Conservation (phyloP, 2,797 vertebrate species). For the Gymnocypris eckloni region DNA sequence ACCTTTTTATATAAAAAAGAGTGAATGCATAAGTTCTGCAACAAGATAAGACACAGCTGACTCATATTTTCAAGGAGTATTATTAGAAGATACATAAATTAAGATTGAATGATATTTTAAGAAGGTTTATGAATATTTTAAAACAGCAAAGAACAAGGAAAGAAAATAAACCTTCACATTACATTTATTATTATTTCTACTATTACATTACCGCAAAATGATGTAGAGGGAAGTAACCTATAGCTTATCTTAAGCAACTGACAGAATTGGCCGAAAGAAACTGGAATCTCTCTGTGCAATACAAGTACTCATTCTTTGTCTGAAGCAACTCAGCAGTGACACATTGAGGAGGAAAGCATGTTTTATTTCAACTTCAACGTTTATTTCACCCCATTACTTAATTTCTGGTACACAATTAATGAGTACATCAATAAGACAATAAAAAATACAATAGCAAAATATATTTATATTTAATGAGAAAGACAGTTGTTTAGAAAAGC, state of each 20-base stretch:
- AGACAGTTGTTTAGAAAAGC: neutral
- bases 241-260: neutral
- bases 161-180: neutral
- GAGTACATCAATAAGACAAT: neutral
- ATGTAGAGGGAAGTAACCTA: neutral
- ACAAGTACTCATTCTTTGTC: conserved; percentile 4
- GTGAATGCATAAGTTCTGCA: neutral
- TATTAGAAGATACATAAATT: neutral
- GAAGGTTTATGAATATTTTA: neutral
- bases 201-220: neutral
- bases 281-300: neutral
- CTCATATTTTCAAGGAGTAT: neutral
- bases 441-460: conserved; percentile 22
- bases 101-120: neutral
- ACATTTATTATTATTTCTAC: neutral
- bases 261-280: conserved; percentile 1
- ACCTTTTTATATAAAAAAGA: neutral
- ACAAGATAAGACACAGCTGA: neutral
- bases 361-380: conserved; percentile 29
- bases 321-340: conserved; percentile 28
- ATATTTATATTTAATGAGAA: neutral
- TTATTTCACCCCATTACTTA: conserved; percentile 23
- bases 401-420: neutral
- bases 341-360: conserved; percentile 35
- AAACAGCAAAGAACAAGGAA: neutral